A percentile compares a stretch with the other conserved stretches of the same genome.
Conservation (phyloP, 64 coral and sea anemone species). For the Platygyra sinensis region DNA sequence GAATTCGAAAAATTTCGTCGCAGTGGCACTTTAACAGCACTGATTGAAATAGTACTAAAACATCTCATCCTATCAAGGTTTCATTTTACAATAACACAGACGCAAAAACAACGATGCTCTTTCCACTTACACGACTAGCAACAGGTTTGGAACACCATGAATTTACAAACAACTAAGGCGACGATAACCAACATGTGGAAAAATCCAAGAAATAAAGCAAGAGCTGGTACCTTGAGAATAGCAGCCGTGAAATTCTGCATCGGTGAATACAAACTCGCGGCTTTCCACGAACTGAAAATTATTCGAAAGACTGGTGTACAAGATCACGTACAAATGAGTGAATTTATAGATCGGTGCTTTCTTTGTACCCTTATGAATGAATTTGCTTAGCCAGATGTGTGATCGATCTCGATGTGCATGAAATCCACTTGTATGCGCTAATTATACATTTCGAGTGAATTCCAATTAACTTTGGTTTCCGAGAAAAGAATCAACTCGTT, state of each 20-base stretch:
- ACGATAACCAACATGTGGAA: constrained; percentile 32
- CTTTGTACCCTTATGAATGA: not conserved
- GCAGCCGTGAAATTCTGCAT: not conserved
- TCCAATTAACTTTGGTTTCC: not conserved
- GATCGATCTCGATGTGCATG: no score
- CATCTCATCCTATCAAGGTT: not conserved
- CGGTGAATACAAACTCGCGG: not conserved
- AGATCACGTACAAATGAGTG: not conserved
- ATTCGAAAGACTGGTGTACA: no score
- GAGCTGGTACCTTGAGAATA: not conserved
- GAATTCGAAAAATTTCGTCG: no score
- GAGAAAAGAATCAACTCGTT: not conserved
- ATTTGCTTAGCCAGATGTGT: not conserved
- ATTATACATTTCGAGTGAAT: not conserved
- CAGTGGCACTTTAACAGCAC: no score
- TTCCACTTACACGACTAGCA: not conserved
- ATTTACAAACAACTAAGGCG: not conserved
- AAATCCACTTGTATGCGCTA: not conserved
- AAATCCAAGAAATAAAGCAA: not conserved
- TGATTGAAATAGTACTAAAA: not conserved
- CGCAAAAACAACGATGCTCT: not conserved
- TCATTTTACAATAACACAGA: not conserved
- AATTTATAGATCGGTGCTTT: not conserved
- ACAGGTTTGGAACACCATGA: constrained; percentile 19
- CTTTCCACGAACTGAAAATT: no score